Evolutionary conservation across 2,888 invertebrate species (phyloP), one percentile per base, ranked within the genome.

Genomic region (Sarcophaga carnaria): DNA sequence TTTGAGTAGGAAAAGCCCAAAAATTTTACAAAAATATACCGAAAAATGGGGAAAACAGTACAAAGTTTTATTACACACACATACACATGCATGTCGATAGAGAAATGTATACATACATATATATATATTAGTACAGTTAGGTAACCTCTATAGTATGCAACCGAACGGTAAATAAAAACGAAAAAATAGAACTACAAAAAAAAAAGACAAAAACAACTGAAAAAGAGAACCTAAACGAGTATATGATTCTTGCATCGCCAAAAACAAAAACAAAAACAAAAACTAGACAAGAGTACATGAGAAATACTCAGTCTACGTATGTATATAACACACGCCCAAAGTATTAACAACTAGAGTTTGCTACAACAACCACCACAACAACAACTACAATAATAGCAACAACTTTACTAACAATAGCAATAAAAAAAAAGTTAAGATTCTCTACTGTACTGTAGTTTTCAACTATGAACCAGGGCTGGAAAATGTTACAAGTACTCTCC

Each of bases 261-360:
- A 74, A 59, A 76, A 66, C 59, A 80, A 67, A 63, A n/a, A 22
- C 10, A 54, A 37, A 6, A 37, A 37, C 37, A 37, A 2, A 8
- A 37, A 37, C 8, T 10, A 25, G 4, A 37, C 37, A 37, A 2
- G 37, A 10, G 37, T 37, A 37, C 45, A 75, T 63, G 54, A 54
- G 54, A 54, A 54, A 54, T 54, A 17, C 54, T 54, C 54, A 54
- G 25, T 64, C 54, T 76, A 49, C 79, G 54, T 37, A 37, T 79
- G 54, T 37, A 37, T 79, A 71, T 84, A 84, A 84, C 81, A 86
- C 86, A 87, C 86, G 86, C 86, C 86, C 83, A 83, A 83, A 45
- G 71, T 67, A 62, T 54, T 54, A 74, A 60, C 25, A 80, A 74
- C 79, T 86, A 86, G 77, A 83, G 80, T 77, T 85, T 83, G 69